Conservation (phyloP, 2,113 vertebrate species). For the Sebastes schlegelii region DNA sequence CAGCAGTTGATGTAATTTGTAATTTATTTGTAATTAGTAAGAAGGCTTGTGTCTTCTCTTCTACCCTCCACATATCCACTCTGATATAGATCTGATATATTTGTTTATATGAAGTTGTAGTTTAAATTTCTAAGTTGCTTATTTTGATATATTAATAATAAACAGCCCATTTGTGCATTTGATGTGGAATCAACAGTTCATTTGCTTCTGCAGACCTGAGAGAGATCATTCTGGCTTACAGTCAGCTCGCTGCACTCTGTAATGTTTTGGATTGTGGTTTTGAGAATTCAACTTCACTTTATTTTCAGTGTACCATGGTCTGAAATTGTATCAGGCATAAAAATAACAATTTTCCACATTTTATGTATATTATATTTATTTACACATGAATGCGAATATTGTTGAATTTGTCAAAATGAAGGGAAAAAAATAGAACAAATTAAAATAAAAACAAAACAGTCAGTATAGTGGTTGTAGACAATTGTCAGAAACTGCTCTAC, state of each 20-base stretch:
- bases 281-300: slow-evolving; percentile 36
- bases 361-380: background rate
- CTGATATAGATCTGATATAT: background rate
- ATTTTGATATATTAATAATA: background rate
- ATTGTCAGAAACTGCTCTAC: background rate
- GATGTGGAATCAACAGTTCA: slow-evolving; percentile 2
- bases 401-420: background rate
- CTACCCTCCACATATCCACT: background rate
- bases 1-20: background rate
- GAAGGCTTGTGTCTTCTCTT: background rate
- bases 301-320: background rate
- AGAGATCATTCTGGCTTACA: background rate
- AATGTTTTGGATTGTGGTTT: slow-evolving; percentile 49
- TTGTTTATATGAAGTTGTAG: background rate
- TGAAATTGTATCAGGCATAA: background rate
- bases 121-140: background rate
- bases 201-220: slow-evolving; percentile 23
- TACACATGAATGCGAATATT: background rate
- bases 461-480: background rate
- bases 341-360: background rate
- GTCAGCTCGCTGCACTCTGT: slow-evolving; percentile 18
- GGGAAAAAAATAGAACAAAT: too few relatives aligned
- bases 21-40: background rate
- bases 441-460: background rate
- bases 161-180: slow-evolving; percentile 10